Base-by-base conservation (phyloP, 2,888 invertebrate genomes). In the Subacronicta megacephala region DNA sequence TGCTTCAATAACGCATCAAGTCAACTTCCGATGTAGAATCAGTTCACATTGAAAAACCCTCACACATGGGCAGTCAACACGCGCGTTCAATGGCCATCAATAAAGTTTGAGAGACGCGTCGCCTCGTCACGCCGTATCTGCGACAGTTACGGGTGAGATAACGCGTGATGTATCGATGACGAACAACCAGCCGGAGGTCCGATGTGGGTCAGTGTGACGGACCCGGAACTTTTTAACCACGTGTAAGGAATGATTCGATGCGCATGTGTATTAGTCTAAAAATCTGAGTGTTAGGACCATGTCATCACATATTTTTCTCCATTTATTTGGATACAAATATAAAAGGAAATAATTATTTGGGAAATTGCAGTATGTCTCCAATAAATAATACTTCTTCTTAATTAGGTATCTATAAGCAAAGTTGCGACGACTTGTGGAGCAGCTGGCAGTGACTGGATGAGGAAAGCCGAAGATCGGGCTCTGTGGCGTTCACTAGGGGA, bases 11-110 rank as follows among this genome's bases (percentile, higher is more conserved):
- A 13, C 45, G 40, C 38, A 58, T 17, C 20, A 46, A 50, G 54
- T 51, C 45, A 50, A 53, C 51, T 47, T 62, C 33, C 66, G 59
- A 71, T 71, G 51, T 52, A 56, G 53, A 60, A 65, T 47, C 38
- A 40, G 40, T 57, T 43, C 51, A 42, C 45, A 64, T 45, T 62
- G 58, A 63, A 69, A 68, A 59, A 56, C 41, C 40, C 12, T 41
- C 35, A 40, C 35, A 57, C 38, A 53, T 38, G 41, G 43, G 42
- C n/a, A 38, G 45, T 58, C 46, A 33, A 44, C 50, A 15, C 65
- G 53, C 52, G 69, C 55, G 55, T 52, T 70, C 77, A 76, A 76
- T 73, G 57, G 75, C 57, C 66, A 75, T 75, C 72, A 75, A 77
- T 75, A 77, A 77, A 66, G 75, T 72, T 53, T 36, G 31, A 31